Conservation (phyloP, 2,113 vertebrate species). For the Spizaetus ornatus region DNA sequence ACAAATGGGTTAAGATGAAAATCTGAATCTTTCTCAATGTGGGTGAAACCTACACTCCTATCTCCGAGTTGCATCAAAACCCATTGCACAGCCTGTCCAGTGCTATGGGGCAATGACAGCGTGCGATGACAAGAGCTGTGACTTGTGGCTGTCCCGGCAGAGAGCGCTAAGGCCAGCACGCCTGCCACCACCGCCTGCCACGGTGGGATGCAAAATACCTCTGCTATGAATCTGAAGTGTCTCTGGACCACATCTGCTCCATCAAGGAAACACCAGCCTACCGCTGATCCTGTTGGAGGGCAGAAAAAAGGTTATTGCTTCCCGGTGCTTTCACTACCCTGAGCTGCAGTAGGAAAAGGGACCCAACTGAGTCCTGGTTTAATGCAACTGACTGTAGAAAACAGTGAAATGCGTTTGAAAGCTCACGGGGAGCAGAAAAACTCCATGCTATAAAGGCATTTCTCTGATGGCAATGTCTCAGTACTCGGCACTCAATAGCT, state of each 20-base stretch:
- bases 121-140: not conserved
- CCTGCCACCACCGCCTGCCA: not conserved
- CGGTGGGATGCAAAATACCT: not conserved
- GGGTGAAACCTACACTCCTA: constrained; percentile 30
- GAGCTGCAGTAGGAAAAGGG: not conserved
- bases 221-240: not conserved
- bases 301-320: not conserved
- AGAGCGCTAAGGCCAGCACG: not conserved
- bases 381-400: not conserved
- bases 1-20: constrained; percentile 38
- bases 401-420: not conserved
- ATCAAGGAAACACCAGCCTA: not conserved
- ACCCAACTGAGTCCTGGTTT: not conserved
- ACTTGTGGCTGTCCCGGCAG: not conserved
- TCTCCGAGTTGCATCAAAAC: not conserved
- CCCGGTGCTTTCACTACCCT: not conserved
- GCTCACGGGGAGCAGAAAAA: not conserved
- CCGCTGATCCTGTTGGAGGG: fast-evolving
- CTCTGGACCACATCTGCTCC: not conserved
- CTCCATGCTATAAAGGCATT: not conserved
- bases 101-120: not conserved
- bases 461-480: not conserved
- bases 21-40: constrained; percentile 45
- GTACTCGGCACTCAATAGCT: not conserved
- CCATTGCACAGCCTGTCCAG: not conserved